Evolutionary conservation across 2,113 vertebrate species (phyloP), one percentile per base, ranked within the genome.

Genomic region (Pseudopipra pipra): DNA sequence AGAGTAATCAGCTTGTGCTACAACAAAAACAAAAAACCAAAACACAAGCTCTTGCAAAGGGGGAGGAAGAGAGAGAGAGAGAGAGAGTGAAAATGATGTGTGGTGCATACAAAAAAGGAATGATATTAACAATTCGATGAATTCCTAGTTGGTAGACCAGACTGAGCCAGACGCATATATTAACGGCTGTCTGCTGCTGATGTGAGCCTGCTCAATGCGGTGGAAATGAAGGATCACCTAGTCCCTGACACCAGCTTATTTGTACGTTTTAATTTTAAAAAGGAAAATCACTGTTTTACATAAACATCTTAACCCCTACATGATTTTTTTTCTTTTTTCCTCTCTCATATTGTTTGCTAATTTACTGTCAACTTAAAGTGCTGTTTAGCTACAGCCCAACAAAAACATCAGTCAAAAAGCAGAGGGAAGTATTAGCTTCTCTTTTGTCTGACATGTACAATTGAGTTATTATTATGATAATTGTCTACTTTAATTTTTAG

Each of bases 111-210:
- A 98, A 98, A 99, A 98, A 98, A 98, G 98, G 98, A 98, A 96
- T 98, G 98, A 98, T 98, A 98, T 98, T 99, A 98, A 98, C 98
- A 98, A 98, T 98, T 97, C 97, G 97, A 98, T 98, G 97, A 98
- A 98, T 98, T 98, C 97, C 93, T 98, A 96, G 97, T 98, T 98
- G 98, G 97, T 98, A 98, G 98, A 98, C 98, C 98, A 98, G 98
- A 98, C 98, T 98, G 98, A 99, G 98, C 98, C 98, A 99, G 99
- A 99, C 98, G 98, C 98, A 99, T 99, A 99, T 97, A 99, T 99
- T 99, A 99, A 98, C 97, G 97, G 97, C 98, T 98, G 99, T 99
- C 98, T 99, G 98, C 98, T 98, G 98, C 98, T 97, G 97, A 97
- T 98, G 98, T 97, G 97, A 98, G 98, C 98, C 97, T 98, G 98